Conservation (phyloP, 2,888 invertebrate genomes). For the Deroplatys truncata region DNA sequence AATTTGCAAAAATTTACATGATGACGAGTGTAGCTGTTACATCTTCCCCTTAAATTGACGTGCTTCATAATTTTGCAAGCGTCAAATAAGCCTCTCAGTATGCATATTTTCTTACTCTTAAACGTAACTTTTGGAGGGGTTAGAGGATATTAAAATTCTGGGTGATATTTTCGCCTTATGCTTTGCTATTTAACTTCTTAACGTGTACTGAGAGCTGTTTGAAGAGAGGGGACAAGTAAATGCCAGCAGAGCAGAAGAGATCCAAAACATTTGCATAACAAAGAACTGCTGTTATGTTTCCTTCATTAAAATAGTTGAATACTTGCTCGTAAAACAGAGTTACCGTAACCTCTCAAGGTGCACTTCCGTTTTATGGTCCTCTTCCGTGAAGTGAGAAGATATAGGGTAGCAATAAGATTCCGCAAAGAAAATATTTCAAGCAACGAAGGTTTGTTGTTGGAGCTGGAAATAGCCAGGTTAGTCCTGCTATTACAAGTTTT, state of each 20-base stretch:
- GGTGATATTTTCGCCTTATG: neutral
- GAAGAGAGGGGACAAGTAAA: neutral
- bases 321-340: neutral
- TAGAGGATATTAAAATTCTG: neutral
- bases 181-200: neutral
- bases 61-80: too few relatives aligned
- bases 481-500: too few relatives aligned
- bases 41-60: too few relatives aligned
- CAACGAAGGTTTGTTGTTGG: neutral
- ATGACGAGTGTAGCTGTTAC: too few relatives aligned
- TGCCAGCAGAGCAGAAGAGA: neutral
- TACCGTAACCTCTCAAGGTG: neutral
- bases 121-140: too few relatives aligned
- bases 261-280: neutral
- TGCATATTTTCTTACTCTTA: too few relatives aligned
- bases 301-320: neutral
- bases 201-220: neutral
- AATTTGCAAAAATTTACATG: too few relatives aligned
- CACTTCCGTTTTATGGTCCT: neutral
- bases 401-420: neutral
- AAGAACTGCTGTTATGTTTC: neutral
- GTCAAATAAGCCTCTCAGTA: too few relatives aligned
- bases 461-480: neutral
- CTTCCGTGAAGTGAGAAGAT: neutral
- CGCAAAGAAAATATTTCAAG: neutral